Evolutionary conservation across 1,140 invertebrate species (phyloP), one percentile per base, ranked within the genome.

Genomic region (Cydia strobilella): DNA sequence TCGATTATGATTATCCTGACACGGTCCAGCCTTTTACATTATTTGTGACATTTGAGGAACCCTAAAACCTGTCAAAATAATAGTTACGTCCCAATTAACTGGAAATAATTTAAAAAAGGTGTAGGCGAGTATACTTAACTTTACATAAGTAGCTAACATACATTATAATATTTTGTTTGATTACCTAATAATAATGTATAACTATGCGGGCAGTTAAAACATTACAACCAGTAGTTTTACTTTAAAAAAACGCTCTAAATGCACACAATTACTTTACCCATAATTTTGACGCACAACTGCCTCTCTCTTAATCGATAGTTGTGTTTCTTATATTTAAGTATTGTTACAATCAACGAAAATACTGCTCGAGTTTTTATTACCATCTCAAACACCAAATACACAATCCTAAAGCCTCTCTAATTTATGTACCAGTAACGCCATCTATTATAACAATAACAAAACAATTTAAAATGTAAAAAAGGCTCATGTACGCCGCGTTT

Each of bases 141-240:
- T 69, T 69, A 69, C 65, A 69, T 69, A 69, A 69, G 65, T 69
- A 35, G 65, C 65, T 69, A 69, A 69, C 65, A 69, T 69, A 69
- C 65, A 69, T 69, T 69, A 69, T 69, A 69, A 69, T 69, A 69
- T 69, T 69, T 69, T 69, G 65, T 69, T 69, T 69, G 65, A 69
- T 69, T 69, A 69, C 65, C 65, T 69, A 69, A 69, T 69, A 69
- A 69, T 69, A 69, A 69, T 69, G 65, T 69, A 69, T 69, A 69
- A 69, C 65, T 69, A 69, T 69, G 65, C 18, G 31, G 65, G 54
- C 20, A 59, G 18, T 59, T 54, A n/a, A 54, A 54, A 54, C 13
- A 45, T 45, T 13, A 51, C n/a, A n/a, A 51, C n/a, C 6, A 51
- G n/a, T 51, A 51, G 5, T n/a, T 51, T 51, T 18, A 51, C 48